Percentiles rank a stretch among this genome's conserved stretches.
Evolutionary conservation across 2,113 vertebrate species (phyloP).

Genomic region (Pedionomus torquatus): DNA sequence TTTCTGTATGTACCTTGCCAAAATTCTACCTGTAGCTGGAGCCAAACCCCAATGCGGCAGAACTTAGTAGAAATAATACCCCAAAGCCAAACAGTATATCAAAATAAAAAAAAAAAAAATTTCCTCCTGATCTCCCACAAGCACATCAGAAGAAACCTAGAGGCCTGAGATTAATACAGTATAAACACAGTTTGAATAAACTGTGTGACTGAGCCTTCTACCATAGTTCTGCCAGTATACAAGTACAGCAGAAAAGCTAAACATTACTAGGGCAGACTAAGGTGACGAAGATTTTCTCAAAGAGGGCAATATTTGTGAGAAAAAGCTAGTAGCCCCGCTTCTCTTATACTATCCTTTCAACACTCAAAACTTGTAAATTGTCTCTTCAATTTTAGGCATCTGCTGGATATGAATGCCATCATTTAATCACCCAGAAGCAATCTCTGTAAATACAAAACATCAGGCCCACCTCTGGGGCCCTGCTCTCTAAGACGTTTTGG

Average conservation of each 20-base stretch:
- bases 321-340: background rate
- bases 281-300: background rate
- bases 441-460: background rate
- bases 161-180: background rate
- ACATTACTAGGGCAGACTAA: background rate
- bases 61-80: background rate
- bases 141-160: background rate
- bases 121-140: background rate
- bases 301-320: background rate
- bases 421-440: background rate
- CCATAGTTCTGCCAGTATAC: background rate
- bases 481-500: background rate
- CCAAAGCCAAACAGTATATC: background rate
- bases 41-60: background rate
- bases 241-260: background rate
- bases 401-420: fast-evolving
- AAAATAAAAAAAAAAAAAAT: background rate
- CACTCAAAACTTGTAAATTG: background rate
- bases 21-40: background rate
- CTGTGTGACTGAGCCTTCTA: background rate
- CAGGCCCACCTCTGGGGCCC: background rate
- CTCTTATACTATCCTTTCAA: background rate
- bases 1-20: background rate
- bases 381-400: fast-evolving
- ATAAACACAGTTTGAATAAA: background rate